Evolutionary conservation across 2,888 invertebrate species (phyloP).

Genomic region (Desoria tigrina): DNA sequence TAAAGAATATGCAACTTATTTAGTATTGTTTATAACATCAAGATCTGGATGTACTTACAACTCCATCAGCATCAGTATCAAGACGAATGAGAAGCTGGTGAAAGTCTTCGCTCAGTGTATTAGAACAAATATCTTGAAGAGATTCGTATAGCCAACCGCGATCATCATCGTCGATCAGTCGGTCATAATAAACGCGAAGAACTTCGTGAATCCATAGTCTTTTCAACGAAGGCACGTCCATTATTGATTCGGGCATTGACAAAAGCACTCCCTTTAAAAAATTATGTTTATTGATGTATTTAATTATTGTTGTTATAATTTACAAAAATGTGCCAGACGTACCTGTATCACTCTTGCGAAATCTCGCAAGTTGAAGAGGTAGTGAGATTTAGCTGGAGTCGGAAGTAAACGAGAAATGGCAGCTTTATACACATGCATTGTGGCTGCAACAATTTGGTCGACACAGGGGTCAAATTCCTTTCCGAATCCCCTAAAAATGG

Average conservation of each 20-base stretch:
- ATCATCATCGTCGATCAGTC: conserved; percentile 81
- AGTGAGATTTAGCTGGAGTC: conserved; percentile 68
- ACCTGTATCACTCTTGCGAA: conserved; percentile 89
- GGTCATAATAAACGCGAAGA: conserved; percentile 87
- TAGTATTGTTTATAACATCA: too few relatives aligned
- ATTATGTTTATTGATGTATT: too few relatives aligned
- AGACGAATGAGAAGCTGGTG: conserved; percentile 71
- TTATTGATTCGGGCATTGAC: conserved; percentile 89
- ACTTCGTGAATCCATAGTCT: conserved; percentile 90
- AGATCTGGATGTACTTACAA: conserved; percentile 52
- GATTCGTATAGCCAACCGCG: conserved; percentile 83
- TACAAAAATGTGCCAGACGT: too few relatives aligned
- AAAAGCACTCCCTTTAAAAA: conserved; percentile 84
- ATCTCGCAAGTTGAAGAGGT: conserved; percentile 90
- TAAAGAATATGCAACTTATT: too few relatives aligned
- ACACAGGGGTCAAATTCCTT: conserved; percentile 67
- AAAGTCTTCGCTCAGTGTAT: conserved; percentile 67
- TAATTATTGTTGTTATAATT: too few relatives aligned
- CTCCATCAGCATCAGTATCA: conserved; percentile 59
- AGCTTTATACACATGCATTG: conserved; percentile 81
- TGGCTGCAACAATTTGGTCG: conserved; percentile 81
- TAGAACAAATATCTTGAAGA: conserved; percentile 66
- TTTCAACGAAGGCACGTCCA: conserved; percentile 80
- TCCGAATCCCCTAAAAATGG: conserved; percentile 91
- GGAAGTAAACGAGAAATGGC: conserved; percentile 62